A percentile compares a stretch with the other conserved stretches of the same genome.
Conservation (phyloP, 2,113 vertebrate species). For the Lycaon pictus region DNA sequence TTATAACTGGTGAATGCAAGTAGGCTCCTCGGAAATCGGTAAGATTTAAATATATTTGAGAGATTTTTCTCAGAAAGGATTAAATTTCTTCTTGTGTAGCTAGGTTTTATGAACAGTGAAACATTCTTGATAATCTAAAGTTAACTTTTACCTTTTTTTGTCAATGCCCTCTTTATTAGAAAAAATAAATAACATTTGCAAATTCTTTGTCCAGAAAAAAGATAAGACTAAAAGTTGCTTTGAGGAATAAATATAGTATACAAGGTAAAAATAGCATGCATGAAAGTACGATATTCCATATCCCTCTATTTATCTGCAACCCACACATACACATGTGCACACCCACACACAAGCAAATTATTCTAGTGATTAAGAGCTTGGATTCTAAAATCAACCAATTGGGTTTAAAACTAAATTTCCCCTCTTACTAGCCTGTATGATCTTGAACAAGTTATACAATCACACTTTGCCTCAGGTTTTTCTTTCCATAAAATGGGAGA, state of each 20-base stretch:
- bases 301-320: not conserved
- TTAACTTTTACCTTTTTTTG: not conserved
- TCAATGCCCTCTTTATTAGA: not conserved
- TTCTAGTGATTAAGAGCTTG: not conserved
- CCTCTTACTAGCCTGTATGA: not conserved
- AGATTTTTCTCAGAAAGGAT: not conserved
- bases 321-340: too few species aligned
- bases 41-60: constrained; percentile 48
- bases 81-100: not conserved
- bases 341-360: not conserved
- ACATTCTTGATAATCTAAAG: not conserved
- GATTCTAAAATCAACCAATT: not conserved
- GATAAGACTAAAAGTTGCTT: not conserved
- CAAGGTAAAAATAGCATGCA: not conserved
- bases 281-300: fast-evolving
- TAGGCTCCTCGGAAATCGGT: constrained; percentile 45
- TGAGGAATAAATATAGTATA: not conserved
- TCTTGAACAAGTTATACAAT: not conserved
- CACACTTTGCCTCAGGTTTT: not conserved
- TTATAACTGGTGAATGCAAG: not conserved
- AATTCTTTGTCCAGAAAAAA: constrained; percentile 32
- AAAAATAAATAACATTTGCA: not conserved
- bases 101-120: not conserved
- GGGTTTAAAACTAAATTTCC: not conserved
- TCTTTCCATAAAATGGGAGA: not conserved